Conservation (phyloP, 2,888 invertebrate genomes). For the Orthonychiurus folsomi region DNA sequence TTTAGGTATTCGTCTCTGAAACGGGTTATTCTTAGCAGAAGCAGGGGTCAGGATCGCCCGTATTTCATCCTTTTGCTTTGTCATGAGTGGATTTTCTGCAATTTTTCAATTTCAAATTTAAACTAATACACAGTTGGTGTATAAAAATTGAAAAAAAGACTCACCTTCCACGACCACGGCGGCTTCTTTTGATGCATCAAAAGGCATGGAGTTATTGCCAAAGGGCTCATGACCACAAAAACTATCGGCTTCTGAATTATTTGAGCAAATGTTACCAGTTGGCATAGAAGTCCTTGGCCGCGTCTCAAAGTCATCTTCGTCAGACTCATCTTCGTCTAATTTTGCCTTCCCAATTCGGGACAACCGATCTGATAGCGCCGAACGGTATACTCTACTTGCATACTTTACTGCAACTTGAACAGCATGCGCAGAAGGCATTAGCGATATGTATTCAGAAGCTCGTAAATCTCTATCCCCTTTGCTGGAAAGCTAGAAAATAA, state of each 20-base stretch:
- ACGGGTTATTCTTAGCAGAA: slow-evolving; percentile 4
- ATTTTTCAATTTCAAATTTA: slow-evolving; percentile 7
- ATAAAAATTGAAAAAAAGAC: too few species aligned
- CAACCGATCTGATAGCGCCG: slow-evolving; percentile 69
- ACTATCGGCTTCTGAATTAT: too few species aligned
- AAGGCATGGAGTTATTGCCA: neutral
- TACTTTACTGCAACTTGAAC: slow-evolving; percentile 81
- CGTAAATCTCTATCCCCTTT: slow-evolving; percentile 73
- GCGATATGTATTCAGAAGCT: slow-evolving; percentile 74
- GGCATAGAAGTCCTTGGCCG: neutral
- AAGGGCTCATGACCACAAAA: neutral
- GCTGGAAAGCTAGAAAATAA: slow-evolving; percentile 61
- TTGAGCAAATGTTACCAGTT: neutral
- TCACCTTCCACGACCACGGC: too few species aligned
- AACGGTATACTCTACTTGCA: slow-evolving; percentile 65
- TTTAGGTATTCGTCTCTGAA: slow-evolving; percentile 11
- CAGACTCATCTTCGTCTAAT: slow-evolving; percentile 35
- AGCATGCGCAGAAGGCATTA: slow-evolving; percentile 66
- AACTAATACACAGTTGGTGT: neutral
- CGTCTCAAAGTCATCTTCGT: slow-evolving; percentile 37
- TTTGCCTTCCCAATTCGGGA: slow-evolving; percentile 50
- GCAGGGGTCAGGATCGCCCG: slow-evolving; percentile 22
- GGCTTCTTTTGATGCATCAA: too few species aligned
- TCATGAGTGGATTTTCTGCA: slow-evolving; percentile 37
- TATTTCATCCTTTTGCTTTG: slow-evolving; percentile 36